Percentiles rank a stretch among this genome's conserved stretches.
Evolutionary conservation across 2,797 vertebrate species (phyloP).

Genomic region (Aphelocoma californica): DNA sequence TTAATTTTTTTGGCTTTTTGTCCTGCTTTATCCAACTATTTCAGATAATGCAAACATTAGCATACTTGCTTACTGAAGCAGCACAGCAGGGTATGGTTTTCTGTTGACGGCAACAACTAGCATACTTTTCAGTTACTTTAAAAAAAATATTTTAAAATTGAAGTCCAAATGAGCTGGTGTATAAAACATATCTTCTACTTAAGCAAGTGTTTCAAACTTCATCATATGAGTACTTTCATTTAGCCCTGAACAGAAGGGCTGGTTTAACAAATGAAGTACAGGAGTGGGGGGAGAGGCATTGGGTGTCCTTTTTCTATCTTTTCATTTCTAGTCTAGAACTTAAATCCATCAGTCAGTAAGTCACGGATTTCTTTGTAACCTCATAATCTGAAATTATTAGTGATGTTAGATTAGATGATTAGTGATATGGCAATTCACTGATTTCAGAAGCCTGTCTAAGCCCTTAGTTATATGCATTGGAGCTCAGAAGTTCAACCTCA

Average conservation of each 20-base stretch:
- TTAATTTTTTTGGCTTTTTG: not conserved
- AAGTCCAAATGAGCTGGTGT: not conserved
- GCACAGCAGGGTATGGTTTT: not conserved
- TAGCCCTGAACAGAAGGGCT: not conserved
- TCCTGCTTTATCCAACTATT: not conserved
- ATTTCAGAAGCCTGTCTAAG: not conserved
- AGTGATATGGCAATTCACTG: not conserved
- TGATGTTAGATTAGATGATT: not conserved
- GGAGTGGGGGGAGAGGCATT: accelerated
- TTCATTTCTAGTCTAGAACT: not conserved
- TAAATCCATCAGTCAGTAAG: not conserved
- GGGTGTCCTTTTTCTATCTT: not conserved
- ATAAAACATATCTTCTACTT: not conserved
- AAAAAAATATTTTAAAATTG: not conserved
- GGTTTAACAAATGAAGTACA: not conserved
- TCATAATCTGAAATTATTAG: not conserved
- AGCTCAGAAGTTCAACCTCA: not conserved
- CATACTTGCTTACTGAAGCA: not conserved
- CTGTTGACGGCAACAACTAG: not conserved
- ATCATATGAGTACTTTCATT: not conserved
- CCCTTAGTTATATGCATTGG: not conserved
- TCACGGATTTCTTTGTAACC: not conserved
- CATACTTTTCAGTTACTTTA: not conserved
- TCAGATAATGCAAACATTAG: not conserved
- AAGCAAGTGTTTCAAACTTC: not conserved